Percentiles rank a stretch among this genome's conserved stretches.
Evolutionary conservation across 2,113 vertebrate species (phyloP).

Genomic region (Chaetura pelagica): DNA sequence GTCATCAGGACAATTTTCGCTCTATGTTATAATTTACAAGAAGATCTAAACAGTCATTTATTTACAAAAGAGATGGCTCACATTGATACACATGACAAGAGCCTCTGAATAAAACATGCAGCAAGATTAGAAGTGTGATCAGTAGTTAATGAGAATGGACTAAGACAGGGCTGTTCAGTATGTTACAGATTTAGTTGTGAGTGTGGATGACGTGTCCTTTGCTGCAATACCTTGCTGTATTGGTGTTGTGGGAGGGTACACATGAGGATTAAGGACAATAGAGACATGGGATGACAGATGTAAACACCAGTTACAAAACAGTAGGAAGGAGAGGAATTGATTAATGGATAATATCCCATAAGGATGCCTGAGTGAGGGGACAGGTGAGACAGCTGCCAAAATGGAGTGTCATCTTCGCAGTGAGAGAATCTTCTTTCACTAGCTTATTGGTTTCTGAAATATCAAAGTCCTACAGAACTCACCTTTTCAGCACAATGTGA

Average conservation of each 20-base stretch:
- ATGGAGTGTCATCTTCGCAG: not conserved
- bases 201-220: slow-evolving; percentile 2
- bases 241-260: not conserved
- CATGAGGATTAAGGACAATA: slow-evolving; percentile 35
- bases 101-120: slow-evolving; percentile 18
- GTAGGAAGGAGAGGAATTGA: not conserved
- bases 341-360: not conserved
- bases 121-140: slow-evolving; percentile 1
- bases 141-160: slow-evolving; percentile 4
- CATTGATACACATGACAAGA: not conserved
- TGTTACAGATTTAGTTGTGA: slow-evolving; percentile 42
- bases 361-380: not conserved
- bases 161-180: slow-evolving; percentile 5
- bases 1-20: not conserved
- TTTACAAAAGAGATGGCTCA: slow-evolving; percentile 44
- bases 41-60: slow-evolving; percentile 11
- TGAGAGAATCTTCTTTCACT: not conserved
- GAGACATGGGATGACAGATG: not conserved
- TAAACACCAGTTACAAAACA: not conserved
- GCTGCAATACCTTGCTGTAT: not conserved
- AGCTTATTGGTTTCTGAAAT: not conserved
- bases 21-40: slow-evolving; percentile 10
- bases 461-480: not conserved
- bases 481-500: not conserved
- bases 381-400: not conserved